Evolutionary conservation across 1,140 invertebrate species (phyloP).

Genomic region (Drosophila quadrilineata): DNA sequence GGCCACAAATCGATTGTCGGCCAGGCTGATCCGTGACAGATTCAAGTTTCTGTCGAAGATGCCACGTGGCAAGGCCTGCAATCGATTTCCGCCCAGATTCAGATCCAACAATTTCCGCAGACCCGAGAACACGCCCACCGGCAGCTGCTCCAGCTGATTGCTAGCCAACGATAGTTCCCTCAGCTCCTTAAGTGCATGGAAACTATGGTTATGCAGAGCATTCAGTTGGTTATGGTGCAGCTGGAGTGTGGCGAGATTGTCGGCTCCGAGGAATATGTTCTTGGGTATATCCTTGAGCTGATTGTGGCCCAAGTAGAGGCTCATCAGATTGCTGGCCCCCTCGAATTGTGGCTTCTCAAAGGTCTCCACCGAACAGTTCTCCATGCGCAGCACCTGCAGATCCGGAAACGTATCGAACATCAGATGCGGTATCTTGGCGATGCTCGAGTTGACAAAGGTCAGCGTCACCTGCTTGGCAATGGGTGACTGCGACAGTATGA

Average conservation of each 20-base stretch:
- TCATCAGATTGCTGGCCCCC: constrained; percentile 77
- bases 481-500: constrained; percentile 68
- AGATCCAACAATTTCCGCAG: constrained; percentile 66
- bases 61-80: constrained; percentile 55
- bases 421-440: constrained; percentile 74
- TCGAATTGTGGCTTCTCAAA: constrained; percentile 78
- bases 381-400: constrained; percentile 74
- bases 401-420: constrained; percentile 79
- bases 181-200: constrained; percentile 70
- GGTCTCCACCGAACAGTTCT: constrained; percentile 70
- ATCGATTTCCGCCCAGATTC: constrained; percentile 64
- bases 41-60: constrained; percentile 72
- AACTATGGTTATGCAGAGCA: constrained; percentile 60
- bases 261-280: constrained; percentile 75
- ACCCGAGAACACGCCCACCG: constrained; percentile 49
- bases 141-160: constrained; percentile 62
- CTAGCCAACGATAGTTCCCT: constrained; percentile 60
- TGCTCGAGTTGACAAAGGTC: constrained; percentile 71
- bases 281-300: constrained; percentile 69
- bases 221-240: constrained; percentile 56
- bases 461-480: constrained; percentile 62
- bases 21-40: constrained; percentile 58
- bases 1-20: constrained; percentile 53
- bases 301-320: constrained; percentile 66
- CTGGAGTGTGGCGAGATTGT: constrained; percentile 65